phyloP scores from a whole-genome alignment of 2,888 invertebrate genomes.

The Sminthurides aquaticus region DNA sequence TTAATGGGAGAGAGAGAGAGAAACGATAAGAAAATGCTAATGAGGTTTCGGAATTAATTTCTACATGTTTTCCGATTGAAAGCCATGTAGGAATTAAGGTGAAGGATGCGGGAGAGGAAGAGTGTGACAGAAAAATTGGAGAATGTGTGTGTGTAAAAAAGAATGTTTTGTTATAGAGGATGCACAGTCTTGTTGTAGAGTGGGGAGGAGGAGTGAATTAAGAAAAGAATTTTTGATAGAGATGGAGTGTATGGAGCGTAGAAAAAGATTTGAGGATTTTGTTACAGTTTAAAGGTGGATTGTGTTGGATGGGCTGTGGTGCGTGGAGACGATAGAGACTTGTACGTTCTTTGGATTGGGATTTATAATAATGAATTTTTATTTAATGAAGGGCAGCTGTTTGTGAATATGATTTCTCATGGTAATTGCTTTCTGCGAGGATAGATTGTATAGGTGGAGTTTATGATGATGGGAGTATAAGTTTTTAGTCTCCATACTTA shows the following conservation, averaged over 20 bases:
- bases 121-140: neutral
- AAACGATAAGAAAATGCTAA: too few relatives aligned
- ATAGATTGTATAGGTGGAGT: neutral
- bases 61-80: neutral
- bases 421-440: neutral
- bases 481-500: neutral
- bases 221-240: too few relatives aligned
- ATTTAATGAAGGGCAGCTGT: neutral
- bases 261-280: neutral
- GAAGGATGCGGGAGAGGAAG: neutral
- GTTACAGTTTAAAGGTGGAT: too few relatives aligned
- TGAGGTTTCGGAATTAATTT: too few relatives aligned
- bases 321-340: neutral
- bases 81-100: neutral
- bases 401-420: neutral
- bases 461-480: neutral
- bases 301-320: neutral
- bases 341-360: neutral
- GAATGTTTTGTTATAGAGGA: too few relatives aligned
- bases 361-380: neutral
- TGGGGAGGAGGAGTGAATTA: too few relatives aligned
- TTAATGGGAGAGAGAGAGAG: too few relatives aligned
- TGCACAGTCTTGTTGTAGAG: too few relatives aligned
- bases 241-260: too few relatives aligned
- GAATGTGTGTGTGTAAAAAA: too few relatives aligned